These are phyloP conservation scores for Hyphantria cunea DNA, from an alignment of 1,140 invertebrate species.

Conservation along the genomic window DNA sequence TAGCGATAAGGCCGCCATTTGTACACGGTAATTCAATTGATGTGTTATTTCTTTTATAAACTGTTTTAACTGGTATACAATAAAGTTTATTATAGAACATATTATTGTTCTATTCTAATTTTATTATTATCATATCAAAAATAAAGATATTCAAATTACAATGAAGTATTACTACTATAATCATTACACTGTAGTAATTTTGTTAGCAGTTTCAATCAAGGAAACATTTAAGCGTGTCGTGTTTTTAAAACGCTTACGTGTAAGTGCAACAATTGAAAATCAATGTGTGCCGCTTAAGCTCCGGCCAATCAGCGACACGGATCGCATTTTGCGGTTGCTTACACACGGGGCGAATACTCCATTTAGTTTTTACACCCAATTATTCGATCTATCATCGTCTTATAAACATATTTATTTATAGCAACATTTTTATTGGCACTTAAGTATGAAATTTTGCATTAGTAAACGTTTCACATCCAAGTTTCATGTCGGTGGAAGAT, in stretches of 20 bases:
- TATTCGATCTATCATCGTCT: slow-evolving; percentile 67
- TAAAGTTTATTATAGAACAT: too few relatives aligned
- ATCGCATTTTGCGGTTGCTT: slow-evolving; percentile 36
- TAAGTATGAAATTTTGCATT: slow-evolving; percentile 74
- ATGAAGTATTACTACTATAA: too few relatives aligned
- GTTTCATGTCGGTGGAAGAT: slow-evolving; percentile 54
- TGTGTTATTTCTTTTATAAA: too few relatives aligned
- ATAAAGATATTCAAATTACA: neutral
- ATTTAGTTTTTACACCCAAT: slow-evolving; percentile 65
- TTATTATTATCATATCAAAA: slow-evolving; percentile 4
- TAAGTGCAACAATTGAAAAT: slow-evolving; percentile 38
- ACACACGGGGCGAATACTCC: slow-evolving; percentile 48
- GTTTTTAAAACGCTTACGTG: slow-evolving; percentile 36
- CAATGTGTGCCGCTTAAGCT: slow-evolving; percentile 38
- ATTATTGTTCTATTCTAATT: too few relatives aligned
- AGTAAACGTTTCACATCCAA: slow-evolving; percentile 68
- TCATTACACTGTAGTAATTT: too few relatives aligned
- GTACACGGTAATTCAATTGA: too few relatives aligned
- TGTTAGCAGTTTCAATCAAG: neutral
- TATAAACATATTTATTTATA: slow-evolving; percentile 72
- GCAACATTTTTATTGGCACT: slow-evolving; percentile 66
- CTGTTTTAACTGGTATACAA: too few relatives aligned
- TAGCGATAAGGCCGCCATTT: too few relatives aligned
- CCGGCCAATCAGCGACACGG: slow-evolving; percentile 42
- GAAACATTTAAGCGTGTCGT: slow-evolving; percentile 1